Base-by-base conservation (phyloP, 2,113 vertebrate genomes). In the Coregonus clupeaformis region DNA sequence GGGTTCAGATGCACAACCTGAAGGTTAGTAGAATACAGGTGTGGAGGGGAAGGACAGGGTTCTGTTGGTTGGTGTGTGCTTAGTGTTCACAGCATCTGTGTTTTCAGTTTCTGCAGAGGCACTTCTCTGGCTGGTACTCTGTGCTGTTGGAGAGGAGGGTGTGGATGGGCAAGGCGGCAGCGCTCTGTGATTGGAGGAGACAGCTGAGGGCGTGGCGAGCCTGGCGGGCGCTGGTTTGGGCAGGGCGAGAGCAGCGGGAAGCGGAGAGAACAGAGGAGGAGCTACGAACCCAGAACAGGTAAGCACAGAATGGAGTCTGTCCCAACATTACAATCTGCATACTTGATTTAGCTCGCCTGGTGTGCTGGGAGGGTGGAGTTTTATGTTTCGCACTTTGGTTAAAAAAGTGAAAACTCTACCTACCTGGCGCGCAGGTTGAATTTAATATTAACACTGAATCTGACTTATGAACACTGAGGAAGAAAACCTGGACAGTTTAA, bases 51-150 rank as follows among this genome's bases (percentile, higher is more conserved):
- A 57, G 13, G 36, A 36, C 36, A 36, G 1, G 6, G 14, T 49
- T 29, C 24, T 70, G 30, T 64, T 63, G 49, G 42, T 68, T 24
- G 42, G 59, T 32, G n/a, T 55, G n/a, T 66, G 62, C 47, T 63
- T 14, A 62, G 59, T 62, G 29, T 63, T 63, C 20, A 22, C 20
- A 24, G 60, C 24, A 32, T 49, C 22, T 42, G 9, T 29, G 60
- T 49, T 65, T 16, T 14, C 22, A 99, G 98, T 95, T 94, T 89
- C 86, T 97, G 80, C 95, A 94, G 73, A 93, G 20, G 32, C 93
- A 96, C 92, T 98, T 99, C 85, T 96, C 96, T 62, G 90, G 87
- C 69, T 99, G 97, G 97, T 94, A 94, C 82, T 94, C 93, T 66
- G 85, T 94, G 62, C 86, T 95, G 80, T 84, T 98, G 87, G 93